Evolutionary conservation across 2,888 invertebrate genomes (phyloP), one percentile per base, ranked within the genome.

Genomic region (Agonopterix alstromeriana): DNA sequence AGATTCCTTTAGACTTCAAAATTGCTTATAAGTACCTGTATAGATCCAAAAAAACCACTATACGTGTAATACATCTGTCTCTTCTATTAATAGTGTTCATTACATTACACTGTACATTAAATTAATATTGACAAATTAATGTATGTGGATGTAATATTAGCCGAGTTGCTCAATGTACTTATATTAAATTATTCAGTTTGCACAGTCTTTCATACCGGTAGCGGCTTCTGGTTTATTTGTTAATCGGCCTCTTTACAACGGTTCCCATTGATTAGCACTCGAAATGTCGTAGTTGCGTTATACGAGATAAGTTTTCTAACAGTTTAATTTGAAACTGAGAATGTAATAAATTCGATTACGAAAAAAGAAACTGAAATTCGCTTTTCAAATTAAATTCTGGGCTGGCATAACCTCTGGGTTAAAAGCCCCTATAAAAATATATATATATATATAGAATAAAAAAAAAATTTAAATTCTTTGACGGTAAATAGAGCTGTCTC

Each of bases 141-240:
- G 58, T 63, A 68, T 65, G 68, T 61, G 57, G 46, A 3, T 40
- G 50, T 48, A 43, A 52, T 51, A 73, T 72, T 67, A 72, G 59
- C 65, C 61, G 58, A 70, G 75, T 73, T 73, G 75, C 70, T 63
- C 65, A 61, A 54, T 66, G 61, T 62, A 57, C 63, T 58, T 64
- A 58, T 63, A 67, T 69, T 45, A 71, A 72, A 73, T 75, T 72
- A 70, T 70, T 58, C 63, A 61, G 27, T 73, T 68, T 74, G 73
- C 73, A 65, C 61, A 72, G 61, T 47, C 57, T 41, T 41, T 12
- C 43, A 17, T 55, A 55, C 60, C 65, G 56, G 67, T 67, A 68
- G 63, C 62, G 54, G 73, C 76, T 73, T 72, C 76, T 65, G 75
- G 74, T 70, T 64, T 73, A 57, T 71, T 72, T 72, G 67, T 38